Evolutionary conservation across 2,113 vertebrate species (phyloP).

Genomic region (Leptobrachium leishanense): DNA sequence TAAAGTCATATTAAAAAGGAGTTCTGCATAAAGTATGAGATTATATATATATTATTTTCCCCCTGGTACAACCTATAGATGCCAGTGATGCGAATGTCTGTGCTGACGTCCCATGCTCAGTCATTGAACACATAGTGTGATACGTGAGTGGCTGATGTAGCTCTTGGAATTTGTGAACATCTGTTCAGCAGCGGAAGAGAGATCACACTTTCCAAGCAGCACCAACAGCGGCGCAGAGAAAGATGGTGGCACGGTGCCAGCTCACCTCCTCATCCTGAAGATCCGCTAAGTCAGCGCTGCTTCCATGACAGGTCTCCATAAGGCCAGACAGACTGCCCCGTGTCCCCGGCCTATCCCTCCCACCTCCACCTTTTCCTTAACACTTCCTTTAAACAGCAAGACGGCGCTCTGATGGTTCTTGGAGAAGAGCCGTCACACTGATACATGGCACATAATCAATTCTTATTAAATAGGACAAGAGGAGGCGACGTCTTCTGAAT

Average conservation of each 20-base stretch:
- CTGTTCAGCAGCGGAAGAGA: conserved; percentile 23
- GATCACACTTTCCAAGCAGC: conserved; percentile 33
- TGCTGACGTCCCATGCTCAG: background rate
- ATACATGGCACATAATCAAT: conserved; percentile 44
- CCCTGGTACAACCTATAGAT: no score
- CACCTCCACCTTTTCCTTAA: conserved; percentile 5
- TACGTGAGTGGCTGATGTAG: conserved; percentile 26
- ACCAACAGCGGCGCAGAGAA: conserved; percentile 5
- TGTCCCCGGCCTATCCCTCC: background rate
- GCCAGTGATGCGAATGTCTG: no score
- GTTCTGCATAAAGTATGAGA: no score
- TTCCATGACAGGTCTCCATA: conserved; percentile 28
- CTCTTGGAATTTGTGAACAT: conserved; percentile 32
- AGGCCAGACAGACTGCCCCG: conserved; percentile 22
- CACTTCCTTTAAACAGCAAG: conserved; percentile 30
- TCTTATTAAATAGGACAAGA: conserved; percentile 42
- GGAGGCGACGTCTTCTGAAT: conserved; percentile 16
- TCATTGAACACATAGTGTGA: background rate
- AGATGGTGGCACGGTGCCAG: conserved; percentile 36
- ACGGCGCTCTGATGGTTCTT: conserved; percentile 27
- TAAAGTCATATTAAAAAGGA: no score
- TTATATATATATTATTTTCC: no score
- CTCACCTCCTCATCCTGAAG: conserved; percentile 28
- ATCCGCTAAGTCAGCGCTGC: conserved; percentile 30
- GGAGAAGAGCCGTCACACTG: conserved; percentile 38